Conservation (phyloP, 2,113 vertebrate species). For the Orthonyx spaldingii region DNA sequence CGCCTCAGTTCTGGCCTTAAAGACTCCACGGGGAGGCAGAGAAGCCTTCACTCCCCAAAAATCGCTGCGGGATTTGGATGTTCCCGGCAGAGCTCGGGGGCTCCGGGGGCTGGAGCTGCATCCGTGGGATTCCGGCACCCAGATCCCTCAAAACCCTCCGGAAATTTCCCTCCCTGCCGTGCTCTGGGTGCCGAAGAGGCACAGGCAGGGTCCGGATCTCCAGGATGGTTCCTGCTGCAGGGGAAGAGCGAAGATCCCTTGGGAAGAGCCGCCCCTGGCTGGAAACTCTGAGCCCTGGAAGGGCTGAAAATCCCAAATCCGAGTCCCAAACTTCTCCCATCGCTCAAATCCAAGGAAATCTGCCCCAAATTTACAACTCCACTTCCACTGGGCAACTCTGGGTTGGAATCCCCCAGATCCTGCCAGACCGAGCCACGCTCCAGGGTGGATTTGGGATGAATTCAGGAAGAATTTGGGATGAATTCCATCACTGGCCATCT, state of each 20-base stretch:
- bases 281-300: not conserved
- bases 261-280: not conserved
- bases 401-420: not conserved
- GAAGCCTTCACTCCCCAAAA: fast-evolving
- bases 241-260: not conserved
- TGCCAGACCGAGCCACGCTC: not conserved
- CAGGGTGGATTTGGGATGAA: not conserved
- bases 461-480: not conserved
- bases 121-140: fast-evolving
- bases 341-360: not conserved
- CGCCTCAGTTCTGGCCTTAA: not conserved
- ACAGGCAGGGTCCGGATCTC: not conserved
- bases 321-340: fast-evolving
- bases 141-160: not conserved
- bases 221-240: fast-evolving
- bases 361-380: not conserved
- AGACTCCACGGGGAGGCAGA: not conserved
- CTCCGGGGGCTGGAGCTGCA: fast-evolving
- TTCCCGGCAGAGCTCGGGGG: fast-evolving
- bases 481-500: fast-evolving
- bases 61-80: fast-evolving
- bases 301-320: fast-evolving
- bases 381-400: fast-evolving
- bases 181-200: not conserved
- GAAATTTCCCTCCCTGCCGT: not conserved